Percentiles rank a stretch among this genome's conserved stretches.
These are phyloP conservation scores for Siderastrea siderea DNA, from an alignment of 92 coral and sea anemone genomes.

Conservation along the genomic window DNA sequence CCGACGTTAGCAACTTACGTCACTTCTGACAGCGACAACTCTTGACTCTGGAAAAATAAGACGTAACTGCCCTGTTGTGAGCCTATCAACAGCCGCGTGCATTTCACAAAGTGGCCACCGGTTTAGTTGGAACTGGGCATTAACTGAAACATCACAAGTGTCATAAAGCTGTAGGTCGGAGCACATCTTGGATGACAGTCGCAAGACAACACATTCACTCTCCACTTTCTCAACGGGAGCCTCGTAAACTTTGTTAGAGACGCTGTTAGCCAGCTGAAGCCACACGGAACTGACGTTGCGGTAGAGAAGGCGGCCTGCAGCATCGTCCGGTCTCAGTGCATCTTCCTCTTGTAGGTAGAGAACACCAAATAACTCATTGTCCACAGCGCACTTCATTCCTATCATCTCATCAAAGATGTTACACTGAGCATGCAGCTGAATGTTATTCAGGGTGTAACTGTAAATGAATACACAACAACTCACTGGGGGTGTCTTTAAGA, in stretches of 20 bases:
- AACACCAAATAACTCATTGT: constrained; percentile 68
- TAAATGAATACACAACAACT: too few species aligned
- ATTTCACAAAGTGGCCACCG: constrained; percentile 67
- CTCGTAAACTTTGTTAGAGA: constrained; percentile 34
- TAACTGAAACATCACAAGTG: constrained; percentile 23
- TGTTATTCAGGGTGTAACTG: too few species aligned
- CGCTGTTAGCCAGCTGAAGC: constrained; percentile 12
- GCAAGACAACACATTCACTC: constrained; percentile 31
- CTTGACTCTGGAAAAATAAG: constrained; percentile 43
- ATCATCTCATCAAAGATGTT: constrained; percentile 27
- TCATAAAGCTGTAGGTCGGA: constrained; percentile 4
- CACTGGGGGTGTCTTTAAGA: too few species aligned
- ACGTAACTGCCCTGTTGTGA: constrained; percentile 39
- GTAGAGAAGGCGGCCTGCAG: constrained; percentile 51
- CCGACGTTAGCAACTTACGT: too few species aligned
- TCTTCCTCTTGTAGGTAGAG: constrained; percentile 54
- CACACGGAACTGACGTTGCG: constrained; percentile 41
- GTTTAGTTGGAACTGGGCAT: constrained; percentile 68
- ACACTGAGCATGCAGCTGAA: constrained; percentile 15
- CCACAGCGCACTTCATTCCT: constrained; percentile 29
- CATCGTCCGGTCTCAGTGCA: constrained; percentile 66
- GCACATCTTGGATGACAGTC: constrained; percentile 42
- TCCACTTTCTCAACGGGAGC: constrained; percentile 57
- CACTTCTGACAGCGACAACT: too few species aligned
- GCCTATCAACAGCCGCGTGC: constrained; percentile 71